Evolutionary conservation across 2,113 vertebrate genomes (phyloP).

Genomic region (Oxygymnocypris stewartii): DNA sequence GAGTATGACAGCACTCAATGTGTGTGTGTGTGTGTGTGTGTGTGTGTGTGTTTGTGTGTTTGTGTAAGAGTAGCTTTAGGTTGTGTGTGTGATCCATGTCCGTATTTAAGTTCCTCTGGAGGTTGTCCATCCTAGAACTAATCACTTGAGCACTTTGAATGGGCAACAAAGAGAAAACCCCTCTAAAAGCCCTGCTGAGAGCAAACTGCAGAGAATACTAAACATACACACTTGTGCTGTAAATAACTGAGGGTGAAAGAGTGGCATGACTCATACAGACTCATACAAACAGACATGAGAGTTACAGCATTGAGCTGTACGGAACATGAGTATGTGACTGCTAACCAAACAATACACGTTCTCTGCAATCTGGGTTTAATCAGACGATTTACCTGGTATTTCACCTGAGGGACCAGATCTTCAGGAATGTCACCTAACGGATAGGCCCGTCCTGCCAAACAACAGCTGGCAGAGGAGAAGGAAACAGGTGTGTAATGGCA

Average conservation of each 20-base stretch:
- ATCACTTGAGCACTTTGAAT: conserved; percentile 27
- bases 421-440: conserved; percentile 93
- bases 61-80: not conserved
- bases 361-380: not conserved
- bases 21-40: not conserved
- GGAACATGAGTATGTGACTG: not conserved
- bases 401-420: conserved; percentile 93
- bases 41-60: no score
- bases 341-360: not conserved
- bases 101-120: conserved; percentile 24
- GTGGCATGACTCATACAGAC: not conserved
- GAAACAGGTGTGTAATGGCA: conserved; percentile 22
- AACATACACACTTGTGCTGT: not conserved
- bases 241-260: not conserved
- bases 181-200: conserved; percentile 37
- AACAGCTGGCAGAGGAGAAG: conserved; percentile 75
- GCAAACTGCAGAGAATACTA: conserved; percentile 26
- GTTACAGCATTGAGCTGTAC: not conserved
- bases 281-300: not conserved
- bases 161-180: conserved; percentile 27
- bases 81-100: conserved; percentile 17
- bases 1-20: conserved; percentile 22
- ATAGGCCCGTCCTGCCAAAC: conserved; percentile 93
- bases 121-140: conserved; percentile 21
- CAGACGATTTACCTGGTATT: conserved; percentile 86